Percentiles rank a stretch among this genome's conserved stretches.
Evolutionary conservation across 2,888 invertebrate species (phyloP).

Genomic region (Pseudeuparius sepicola): DNA sequence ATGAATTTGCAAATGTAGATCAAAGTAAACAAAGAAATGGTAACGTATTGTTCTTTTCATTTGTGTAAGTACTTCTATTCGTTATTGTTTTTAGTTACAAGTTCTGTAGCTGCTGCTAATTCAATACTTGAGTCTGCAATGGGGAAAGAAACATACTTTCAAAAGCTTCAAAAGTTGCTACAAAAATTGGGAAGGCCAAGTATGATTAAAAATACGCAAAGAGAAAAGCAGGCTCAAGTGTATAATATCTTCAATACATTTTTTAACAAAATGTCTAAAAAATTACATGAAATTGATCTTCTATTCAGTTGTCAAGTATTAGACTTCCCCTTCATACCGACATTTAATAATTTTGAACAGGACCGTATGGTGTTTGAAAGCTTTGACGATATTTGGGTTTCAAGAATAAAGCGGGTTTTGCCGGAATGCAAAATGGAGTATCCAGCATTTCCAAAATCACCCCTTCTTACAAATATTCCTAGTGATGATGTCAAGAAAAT

Average conservation of each 20-base stretch:
- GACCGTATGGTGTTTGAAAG: constrained; percentile 23
- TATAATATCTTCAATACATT: constrained; percentile 21
- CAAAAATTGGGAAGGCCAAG: constrained; percentile 23
- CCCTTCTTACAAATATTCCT: constrained; percentile 3
- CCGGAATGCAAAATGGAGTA: constrained; percentile 7
- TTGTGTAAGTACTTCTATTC: too few species aligned
- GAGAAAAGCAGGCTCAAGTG: constrained; percentile 21
- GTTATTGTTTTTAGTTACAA: too few species aligned
- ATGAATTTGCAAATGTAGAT: too few species aligned
- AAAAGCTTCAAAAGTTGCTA: constrained; percentile 20
- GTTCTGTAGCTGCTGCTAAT: too few species aligned
- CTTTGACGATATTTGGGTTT: constrained; percentile 22
- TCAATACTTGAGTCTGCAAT: too few species aligned
- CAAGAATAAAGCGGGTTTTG: constrained; percentile 18
- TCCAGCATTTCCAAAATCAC: constrained; percentile 19
- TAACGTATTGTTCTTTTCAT: too few species aligned
- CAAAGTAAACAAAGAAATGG: too few species aligned
- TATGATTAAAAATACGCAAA: constrained; percentile 22
- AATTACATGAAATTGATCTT: constrained; percentile 18
- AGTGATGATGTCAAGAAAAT: constrained; percentile 14
- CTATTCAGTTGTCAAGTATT: too few species aligned
- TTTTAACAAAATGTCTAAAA: constrained; percentile 20
- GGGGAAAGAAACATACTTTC: constrained; percentile 15
- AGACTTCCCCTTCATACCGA: too few species aligned
- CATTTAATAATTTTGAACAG: too few species aligned